A percentile compares a stretch with the other conserved stretches of the same genome.
These are phyloP conservation scores for Drosophila persimilis DNA, from an alignment of 1,140 invertebrate species.

Conservation along the genomic window DNA sequence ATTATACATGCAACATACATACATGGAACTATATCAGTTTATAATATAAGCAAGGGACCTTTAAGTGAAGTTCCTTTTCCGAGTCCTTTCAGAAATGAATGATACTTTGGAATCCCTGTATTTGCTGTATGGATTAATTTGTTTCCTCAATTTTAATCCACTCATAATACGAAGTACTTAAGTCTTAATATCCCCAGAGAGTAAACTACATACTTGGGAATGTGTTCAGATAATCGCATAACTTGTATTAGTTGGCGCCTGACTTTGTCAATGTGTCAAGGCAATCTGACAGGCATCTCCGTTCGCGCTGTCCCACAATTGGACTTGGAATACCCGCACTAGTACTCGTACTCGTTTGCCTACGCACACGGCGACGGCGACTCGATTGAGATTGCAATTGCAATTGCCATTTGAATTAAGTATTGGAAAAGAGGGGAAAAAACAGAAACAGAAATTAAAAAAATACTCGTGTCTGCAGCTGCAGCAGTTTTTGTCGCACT, in stretches of 20 bases:
- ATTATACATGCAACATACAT: too few relatives aligned
- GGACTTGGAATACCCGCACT: constrained; percentile 4
- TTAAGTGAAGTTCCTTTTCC: too few relatives aligned
- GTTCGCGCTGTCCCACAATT: constrained; percentile 28
- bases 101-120: too few relatives aligned
- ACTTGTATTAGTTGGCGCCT: constrained; percentile 52
- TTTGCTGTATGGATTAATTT: too few relatives aligned
- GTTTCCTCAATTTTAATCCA: too few relatives aligned
- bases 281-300: constrained; percentile 49
- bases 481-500: constrained; percentile 48
- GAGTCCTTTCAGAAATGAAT: too few relatives aligned
- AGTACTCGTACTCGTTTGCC: constrained; percentile 56
- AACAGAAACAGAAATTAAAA: constrained; percentile 29
- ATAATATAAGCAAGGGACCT: too few relatives aligned
- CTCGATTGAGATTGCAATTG: constrained; percentile 44
- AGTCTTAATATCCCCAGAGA: constrained; percentile 15
- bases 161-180: too few relatives aligned
- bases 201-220: constrained; percentile 3
- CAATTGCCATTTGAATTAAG: constrained; percentile 41
- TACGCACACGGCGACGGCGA: constrained; percentile 36
- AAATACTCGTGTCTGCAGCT: constrained; percentile 43
- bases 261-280: constrained; percentile 64
- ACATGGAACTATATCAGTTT: too few relatives aligned
- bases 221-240: constrained; percentile 34
- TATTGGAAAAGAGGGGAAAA: constrained; percentile 25